Percentiles rank a stretch among this genome's conserved stretches.
Conservation (phyloP, 2,888 invertebrate species). For the Polydrusus tereticollis region DNA sequence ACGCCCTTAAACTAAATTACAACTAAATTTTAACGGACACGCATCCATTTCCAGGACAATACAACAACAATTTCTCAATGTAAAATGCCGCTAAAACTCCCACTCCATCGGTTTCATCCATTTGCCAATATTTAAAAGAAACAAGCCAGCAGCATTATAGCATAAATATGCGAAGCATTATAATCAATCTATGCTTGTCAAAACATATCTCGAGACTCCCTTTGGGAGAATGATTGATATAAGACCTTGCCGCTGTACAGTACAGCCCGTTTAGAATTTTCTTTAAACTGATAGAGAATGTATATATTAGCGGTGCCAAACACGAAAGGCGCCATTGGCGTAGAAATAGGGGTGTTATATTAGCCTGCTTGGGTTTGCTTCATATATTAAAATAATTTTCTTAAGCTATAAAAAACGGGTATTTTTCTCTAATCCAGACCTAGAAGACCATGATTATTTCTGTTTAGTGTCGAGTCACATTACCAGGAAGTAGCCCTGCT, state of each 20-base stretch:
- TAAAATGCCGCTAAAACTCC: constrained; percentile 8
- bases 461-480: no score
- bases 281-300: constrained; percentile 25
- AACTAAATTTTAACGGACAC: no score
- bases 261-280: constrained; percentile 22
- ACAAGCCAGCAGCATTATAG: constrained; percentile 20
- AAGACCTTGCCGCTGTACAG: constrained; percentile 26
- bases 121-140: constrained; percentile 36
- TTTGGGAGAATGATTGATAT: constrained; percentile 36
- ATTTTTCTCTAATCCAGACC: no score
- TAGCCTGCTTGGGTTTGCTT: neutral
- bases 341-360: neutral
- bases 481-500: no score
- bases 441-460: no score
- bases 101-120: constrained; percentile 6
- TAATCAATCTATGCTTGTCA: constrained; percentile 46
- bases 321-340: constrained; percentile 19
- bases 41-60: no score
- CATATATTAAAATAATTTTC: no score
- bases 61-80: no score
- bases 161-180: constrained; percentile 39
- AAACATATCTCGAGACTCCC: constrained; percentile 36
- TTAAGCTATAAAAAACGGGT: no score
- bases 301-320: constrained; percentile 9
- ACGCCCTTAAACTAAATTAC: no score